A percentile compares a stretch with the other conserved stretches of the same genome.
Conservation (phyloP, 2,797 vertebrate genomes). For the Linurgus olivaceus region DNA sequence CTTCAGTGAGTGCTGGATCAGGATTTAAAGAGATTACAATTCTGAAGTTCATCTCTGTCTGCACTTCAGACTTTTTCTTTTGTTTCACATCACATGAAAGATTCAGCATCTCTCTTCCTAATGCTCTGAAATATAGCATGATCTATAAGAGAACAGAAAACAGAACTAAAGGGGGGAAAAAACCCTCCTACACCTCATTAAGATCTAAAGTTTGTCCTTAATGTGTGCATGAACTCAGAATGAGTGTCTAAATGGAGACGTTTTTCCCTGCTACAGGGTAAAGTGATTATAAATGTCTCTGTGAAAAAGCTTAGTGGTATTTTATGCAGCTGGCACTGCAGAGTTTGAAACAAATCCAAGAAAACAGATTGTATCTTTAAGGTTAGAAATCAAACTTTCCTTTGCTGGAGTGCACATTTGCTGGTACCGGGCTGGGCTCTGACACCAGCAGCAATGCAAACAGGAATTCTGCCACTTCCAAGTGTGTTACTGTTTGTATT, state of each 20-base stretch:
- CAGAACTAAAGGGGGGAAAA: background rate
- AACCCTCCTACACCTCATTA: conserved; percentile 32
- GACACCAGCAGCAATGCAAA: conserved; percentile 1
- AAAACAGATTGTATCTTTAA: conserved; percentile 63
- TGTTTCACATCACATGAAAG: conserved; percentile 45
- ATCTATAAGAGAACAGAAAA: conserved; percentile 22
- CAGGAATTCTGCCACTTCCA: background rate
- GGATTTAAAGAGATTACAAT: conserved; percentile 16
- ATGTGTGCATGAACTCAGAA: conserved; percentile 52
- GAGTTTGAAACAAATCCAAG: conserved; percentile 62
- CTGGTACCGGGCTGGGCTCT: background rate
- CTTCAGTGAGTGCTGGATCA: conserved; percentile 39
- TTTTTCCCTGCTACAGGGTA: conserved; percentile 31
- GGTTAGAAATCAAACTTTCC: conserved; percentile 52
- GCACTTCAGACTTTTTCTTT: background rate
- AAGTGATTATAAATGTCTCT: conserved; percentile 58
- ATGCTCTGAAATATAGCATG: conserved; percentile 29
- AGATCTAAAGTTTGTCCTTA: conserved; percentile 55
- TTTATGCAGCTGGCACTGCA: conserved; percentile 56
- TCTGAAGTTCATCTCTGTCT: background rate
- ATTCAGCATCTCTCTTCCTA: background rate
- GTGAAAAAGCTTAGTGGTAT: conserved; percentile 38
- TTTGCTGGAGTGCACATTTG: conserved; percentile 24
- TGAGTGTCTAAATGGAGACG: conserved; percentile 46
- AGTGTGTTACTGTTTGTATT: background rate